phyloP scores from a whole-genome alignment of 2,113 vertebrate species.

The Equus przewalskii region DNA sequence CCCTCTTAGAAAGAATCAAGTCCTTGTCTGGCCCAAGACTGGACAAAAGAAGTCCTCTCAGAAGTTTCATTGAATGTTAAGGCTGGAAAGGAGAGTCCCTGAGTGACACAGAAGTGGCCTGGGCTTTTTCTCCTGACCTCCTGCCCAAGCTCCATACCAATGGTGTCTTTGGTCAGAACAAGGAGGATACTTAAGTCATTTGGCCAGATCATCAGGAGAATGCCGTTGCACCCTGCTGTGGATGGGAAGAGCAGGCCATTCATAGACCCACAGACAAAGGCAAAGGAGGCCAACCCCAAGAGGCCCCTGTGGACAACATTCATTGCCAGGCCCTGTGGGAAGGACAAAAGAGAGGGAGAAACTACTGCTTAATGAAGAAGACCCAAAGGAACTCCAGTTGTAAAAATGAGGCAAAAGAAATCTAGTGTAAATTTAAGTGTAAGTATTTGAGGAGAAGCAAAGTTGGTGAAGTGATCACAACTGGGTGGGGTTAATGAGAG shows the following conservation, averaged over 20 bases:
- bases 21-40: background rate
- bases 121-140: background rate
- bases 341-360: background rate
- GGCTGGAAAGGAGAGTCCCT: background rate
- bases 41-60: background rate
- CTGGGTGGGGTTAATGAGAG: slow-evolving; percentile 80
- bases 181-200: background rate
- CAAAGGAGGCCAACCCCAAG: background rate
- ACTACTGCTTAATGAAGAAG: background rate
- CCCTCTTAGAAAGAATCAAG: background rate
- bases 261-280: background rate
- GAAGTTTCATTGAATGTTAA: background rate
- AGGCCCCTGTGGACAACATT: background rate
- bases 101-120: background rate
- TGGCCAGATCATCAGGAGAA: background rate
- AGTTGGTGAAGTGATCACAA: slow-evolving; percentile 59
- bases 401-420: background rate
- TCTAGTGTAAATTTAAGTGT: background rate
- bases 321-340: background rate
- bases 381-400: background rate
- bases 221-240: background rate
- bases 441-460: slow-evolving; percentile 43
- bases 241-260: background rate
- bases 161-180: background rate
- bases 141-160: background rate